phyloP scores from a whole-genome alignment of 2,797 vertebrate genomes.

The Myripristis murdjan region DNA sequence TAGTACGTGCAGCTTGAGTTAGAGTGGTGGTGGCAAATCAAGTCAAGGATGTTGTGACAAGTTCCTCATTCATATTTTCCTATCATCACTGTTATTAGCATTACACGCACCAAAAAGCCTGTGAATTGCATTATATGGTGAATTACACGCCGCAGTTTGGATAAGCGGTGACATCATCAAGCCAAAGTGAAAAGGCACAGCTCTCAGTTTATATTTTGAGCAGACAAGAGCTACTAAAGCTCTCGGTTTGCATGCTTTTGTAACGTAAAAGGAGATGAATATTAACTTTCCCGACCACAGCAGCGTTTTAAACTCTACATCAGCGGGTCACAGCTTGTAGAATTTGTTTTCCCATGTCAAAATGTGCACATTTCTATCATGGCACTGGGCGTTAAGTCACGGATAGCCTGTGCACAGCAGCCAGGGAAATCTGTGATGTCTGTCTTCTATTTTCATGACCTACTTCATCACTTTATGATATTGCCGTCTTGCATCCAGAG shows the following conservation, averaged over 20 bases:
- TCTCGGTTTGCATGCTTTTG: constrained; percentile 5
- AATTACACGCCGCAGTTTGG: not conserved
- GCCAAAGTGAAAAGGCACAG: not conserved
- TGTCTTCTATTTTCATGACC: constrained; percentile 62
- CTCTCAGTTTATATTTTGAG: not conserved
- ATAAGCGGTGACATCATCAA: not conserved
- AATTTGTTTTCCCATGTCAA: constrained; percentile 56
- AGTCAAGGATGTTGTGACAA: constrained; percentile 10
- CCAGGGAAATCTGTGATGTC: constrained; percentile 65
- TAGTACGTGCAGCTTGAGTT: constrained; percentile 18
- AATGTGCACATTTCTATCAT: constrained; percentile 55
- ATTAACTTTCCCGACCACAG: not conserved
- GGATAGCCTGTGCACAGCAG: constrained; percentile 47
- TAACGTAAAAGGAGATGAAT: not conserved
- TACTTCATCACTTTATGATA: constrained; percentile 58
- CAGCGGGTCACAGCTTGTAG: constrained; percentile 41
- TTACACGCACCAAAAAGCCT: not conserved
- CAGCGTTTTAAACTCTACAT: constrained; percentile 4
- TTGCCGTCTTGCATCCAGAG: constrained; percentile 60
- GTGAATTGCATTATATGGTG: constrained; percentile 16
- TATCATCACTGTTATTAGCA: not conserved
- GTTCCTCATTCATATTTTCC: not conserved
- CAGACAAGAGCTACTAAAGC: not conserved
- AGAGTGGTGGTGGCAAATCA: constrained; percentile 19
- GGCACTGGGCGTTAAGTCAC: constrained; percentile 57